Evolutionary conservation across 1,140 invertebrate species (phyloP), one percentile per base, ranked within the genome.

Genomic region (Tetragnatha versicolor): DNA sequence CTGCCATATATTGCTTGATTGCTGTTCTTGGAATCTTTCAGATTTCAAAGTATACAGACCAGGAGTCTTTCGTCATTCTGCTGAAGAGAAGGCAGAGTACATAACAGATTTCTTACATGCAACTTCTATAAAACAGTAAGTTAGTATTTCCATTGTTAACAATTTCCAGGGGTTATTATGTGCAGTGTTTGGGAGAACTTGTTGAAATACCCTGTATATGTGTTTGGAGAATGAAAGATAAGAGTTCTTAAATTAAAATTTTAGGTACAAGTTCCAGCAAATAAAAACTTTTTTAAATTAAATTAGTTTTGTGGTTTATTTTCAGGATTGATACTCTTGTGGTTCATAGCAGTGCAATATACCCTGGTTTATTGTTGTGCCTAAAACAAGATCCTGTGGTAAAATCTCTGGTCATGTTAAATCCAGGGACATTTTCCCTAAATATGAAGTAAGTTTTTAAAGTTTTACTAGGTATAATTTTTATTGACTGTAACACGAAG

Each of bases 81-180:
- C 63, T 55, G 66, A 79, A 35, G 81, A 82, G 53, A 82, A 80
- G 39, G 55, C 58, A n/a, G 39, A 81, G 49, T 81, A 63, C 70
- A 22, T 81, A 3, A 81, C 49, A 72, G 81, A 82, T 51, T 82
- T 82, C 69, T 55, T 82, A 5, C 17, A 47, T 22, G 58, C 80
- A 22, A 81, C 81, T 29, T 49, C 55, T 35, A 33, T 82, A 27
- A 17, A 69, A 12, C 65, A 39, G 81, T 82, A 70, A 69, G 73
- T 55, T 7, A 27, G 14, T 20, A 7, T 47, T 22, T 79, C 35
- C 3, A 47, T 55, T 12, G 10, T 70, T 49, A 47, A 47, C 42
- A 20, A 47, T 20, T 47, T 45, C 39, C 39, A 7, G 39, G 39
- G 7, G 7, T 17, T 45, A 17, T 45, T 45, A 9, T 45, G 7